These are phyloP conservation scores for Lepus europaeus DNA, from an alignment of 2,113 vertebrate genomes.

Conservation along the genomic window DNA sequence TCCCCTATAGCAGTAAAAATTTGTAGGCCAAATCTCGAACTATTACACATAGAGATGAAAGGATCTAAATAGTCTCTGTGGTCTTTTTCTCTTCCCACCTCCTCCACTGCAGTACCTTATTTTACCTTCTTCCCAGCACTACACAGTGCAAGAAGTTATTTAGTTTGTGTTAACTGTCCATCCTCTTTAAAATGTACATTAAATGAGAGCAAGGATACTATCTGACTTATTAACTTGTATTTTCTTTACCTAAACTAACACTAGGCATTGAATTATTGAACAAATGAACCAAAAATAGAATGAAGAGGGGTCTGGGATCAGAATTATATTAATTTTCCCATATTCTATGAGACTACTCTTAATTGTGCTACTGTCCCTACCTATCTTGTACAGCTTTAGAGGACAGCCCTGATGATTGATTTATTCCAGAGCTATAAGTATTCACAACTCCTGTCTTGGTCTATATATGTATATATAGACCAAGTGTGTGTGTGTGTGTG, in stretches of 20 bases:
- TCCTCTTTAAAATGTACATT: neutral
- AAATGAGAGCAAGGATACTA: neutral
- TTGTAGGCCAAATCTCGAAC: neutral
- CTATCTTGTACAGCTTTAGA: neutral
- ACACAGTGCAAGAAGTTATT: neutral
- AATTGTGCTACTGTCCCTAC: neutral
- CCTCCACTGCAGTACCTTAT: neutral
- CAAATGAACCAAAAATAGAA: neutral
- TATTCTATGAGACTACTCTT: neutral
- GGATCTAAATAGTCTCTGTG: neutral
- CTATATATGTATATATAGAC: too few species aligned
- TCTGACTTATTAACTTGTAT: neutral
- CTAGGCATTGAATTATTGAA: neutral
- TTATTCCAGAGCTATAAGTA: neutral
- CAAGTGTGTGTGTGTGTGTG: too few species aligned
- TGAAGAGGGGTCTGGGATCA: neutral
- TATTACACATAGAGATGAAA: neutral
- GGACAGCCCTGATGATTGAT: neutral
- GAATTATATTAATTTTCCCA: neutral
- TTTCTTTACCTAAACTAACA: slow-evolving; percentile 16
- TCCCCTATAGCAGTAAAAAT: neutral
- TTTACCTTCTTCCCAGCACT: slow-evolving; percentile 25
- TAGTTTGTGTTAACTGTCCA: neutral
- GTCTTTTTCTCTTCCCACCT: neutral
- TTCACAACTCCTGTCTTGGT: neutral